phyloP scores from a whole-genome alignment of 2,797 vertebrate genomes.

The Sebastes iracundus region DNA sequence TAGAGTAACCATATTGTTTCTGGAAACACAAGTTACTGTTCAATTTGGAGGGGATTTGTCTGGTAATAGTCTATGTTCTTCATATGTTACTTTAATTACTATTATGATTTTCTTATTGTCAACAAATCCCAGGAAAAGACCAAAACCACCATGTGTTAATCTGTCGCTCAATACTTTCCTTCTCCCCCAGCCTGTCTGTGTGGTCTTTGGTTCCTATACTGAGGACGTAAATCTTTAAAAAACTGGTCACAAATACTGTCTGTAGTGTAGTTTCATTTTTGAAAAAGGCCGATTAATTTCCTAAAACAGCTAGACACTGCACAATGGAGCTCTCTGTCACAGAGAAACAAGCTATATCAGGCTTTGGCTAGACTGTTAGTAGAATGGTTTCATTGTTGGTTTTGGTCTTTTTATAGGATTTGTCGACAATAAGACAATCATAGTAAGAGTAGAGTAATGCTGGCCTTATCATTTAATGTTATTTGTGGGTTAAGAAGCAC shows the following conservation, averaged over 20 bases:
- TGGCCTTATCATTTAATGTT: neutral
- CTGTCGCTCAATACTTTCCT: no score
- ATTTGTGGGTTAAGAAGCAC: neutral
- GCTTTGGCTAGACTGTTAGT: neutral
- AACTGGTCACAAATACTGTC: no score
- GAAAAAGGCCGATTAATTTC: neutral
- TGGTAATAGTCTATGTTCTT: neutral
- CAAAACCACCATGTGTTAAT: no score
- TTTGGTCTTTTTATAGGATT: neutral
- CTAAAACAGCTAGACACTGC: no score
- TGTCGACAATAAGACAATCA: neutral
- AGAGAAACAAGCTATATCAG: neutral
- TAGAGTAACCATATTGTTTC: neutral
- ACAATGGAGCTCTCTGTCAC: neutral
- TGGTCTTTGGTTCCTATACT: no score
- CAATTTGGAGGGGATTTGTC: neutral
- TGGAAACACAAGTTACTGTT: neutral
- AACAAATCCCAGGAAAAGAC: neutral
- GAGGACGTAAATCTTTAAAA: no score
- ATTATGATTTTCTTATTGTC: neutral
- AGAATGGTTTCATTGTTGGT: neutral
- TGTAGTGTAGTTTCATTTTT: no score
- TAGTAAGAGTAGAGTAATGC: neutral
- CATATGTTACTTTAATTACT: neutral
- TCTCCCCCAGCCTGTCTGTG: no score